These are phyloP conservation scores for Eristalis pertinax DNA, from an alignment of 2,888 invertebrate genomes.

Conservation along the genomic window DNA sequence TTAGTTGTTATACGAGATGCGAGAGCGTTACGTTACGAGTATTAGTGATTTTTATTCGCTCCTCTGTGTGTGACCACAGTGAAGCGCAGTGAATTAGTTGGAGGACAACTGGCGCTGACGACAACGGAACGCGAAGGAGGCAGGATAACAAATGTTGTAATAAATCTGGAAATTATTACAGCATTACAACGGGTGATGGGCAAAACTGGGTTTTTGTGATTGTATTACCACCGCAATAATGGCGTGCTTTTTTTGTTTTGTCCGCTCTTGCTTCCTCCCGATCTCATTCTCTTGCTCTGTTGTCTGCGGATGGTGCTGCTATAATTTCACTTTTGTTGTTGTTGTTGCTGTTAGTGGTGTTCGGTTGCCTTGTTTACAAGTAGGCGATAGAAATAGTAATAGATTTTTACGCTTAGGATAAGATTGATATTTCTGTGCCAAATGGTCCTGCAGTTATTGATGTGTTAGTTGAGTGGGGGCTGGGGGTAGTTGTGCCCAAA, in stretches of 20 bases:
- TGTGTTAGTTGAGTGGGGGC: constrained; percentile 32
- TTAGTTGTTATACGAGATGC: constrained; percentile 47
- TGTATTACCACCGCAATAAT: constrained; percentile 52
- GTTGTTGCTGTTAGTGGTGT: constrained; percentile 9
- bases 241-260: not conserved
- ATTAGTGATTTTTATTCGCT: constrained; percentile 51
- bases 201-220: constrained; percentile 20
- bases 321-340: not conserved
- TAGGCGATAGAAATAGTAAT: constrained; percentile 71
- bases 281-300: not conserved
- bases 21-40: constrained; percentile 25
- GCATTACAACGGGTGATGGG: constrained; percentile 59
- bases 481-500: not conserved
- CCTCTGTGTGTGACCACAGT: constrained; percentile 26
- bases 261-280: not conserved
- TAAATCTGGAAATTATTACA: constrained; percentile 72
- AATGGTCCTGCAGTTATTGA: constrained; percentile 50
- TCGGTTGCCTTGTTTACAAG: constrained; percentile 59
- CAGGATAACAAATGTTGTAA: constrained; percentile 71
- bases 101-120: constrained; percentile 19
- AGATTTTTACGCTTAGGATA: constrained; percentile 66
- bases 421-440: constrained; percentile 67
- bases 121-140: constrained; percentile 42
- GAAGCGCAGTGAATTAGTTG: constrained; percentile 55
- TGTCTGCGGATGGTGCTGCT: not conserved